Percentiles rank a stretch among this genome's conserved stretches.
Evolutionary conservation across 2,888 invertebrate genomes (phyloP).

Genomic region (Lithophane socia): DNA sequence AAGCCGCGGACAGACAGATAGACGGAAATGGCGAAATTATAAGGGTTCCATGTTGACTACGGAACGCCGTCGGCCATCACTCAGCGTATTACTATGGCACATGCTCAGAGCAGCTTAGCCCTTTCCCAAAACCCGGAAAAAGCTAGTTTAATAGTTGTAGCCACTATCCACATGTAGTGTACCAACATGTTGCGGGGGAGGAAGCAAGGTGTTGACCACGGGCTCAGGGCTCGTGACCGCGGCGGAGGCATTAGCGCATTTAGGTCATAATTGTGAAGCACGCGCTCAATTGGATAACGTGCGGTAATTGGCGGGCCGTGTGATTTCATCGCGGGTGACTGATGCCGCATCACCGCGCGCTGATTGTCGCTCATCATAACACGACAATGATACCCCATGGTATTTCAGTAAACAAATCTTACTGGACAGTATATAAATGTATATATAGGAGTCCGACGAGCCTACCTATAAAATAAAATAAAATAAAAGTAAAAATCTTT

Average conservation of each 20-base stretch:
- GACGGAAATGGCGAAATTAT: too few relatives aligned
- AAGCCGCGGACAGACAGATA: too few relatives aligned
- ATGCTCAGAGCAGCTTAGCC: background rate
- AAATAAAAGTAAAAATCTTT: background rate
- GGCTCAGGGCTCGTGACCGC: constrained; percentile 29
- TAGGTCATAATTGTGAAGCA: constrained; percentile 75
- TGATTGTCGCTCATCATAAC: constrained; percentile 31
- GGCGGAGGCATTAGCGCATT: constrained; percentile 70
- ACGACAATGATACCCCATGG: constrained; percentile 12
- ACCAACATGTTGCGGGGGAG: constrained; percentile 9
- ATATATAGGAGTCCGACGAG: background rate
- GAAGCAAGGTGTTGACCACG: constrained; percentile 40
- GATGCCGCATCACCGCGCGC: constrained; percentile 43
- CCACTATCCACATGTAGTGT: background rate
- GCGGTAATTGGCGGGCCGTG: constrained; percentile 75
- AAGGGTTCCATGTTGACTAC: too few relatives aligned
- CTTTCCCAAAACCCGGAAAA: background rate
- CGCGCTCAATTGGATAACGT: constrained; percentile 76
- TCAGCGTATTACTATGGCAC: too few relatives aligned
- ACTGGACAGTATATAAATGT: background rate
- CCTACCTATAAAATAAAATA: background rate
- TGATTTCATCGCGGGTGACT: constrained; percentile 72
- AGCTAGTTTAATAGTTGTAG: background rate
- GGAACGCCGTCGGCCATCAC: too few relatives aligned
- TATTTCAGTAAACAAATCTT: background rate